A percentile compares a stretch with the other conserved stretches of the same genome.
These are phyloP conservation scores for Eulemur rubriventer DNA, from an alignment of 2,797 vertebrate genomes.

Conservation along the genomic window DNA sequence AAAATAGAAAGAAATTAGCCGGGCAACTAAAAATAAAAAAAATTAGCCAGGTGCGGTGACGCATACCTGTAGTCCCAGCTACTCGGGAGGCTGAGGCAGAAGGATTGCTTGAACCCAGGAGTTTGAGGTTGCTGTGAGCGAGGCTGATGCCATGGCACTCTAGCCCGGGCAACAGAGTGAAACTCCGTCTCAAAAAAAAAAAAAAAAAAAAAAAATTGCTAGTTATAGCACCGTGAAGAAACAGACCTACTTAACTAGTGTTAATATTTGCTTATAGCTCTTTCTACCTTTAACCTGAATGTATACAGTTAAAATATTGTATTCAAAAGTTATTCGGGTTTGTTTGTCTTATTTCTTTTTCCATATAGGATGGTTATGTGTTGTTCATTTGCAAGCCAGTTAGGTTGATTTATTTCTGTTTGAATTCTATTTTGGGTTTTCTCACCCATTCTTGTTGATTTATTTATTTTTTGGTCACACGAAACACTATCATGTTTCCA, in stretches of 20 bases:
- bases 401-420: not conserved
- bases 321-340: not conserved
- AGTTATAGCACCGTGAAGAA: not conserved
- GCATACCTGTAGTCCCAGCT: no score
- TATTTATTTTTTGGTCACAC: not conserved
- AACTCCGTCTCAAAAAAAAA: no score
- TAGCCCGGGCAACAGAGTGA: no score
- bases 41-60: no score
- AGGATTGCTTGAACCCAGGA: no score
- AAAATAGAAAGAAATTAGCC: no score
- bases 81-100: no score
- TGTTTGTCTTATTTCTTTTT: not conserved
- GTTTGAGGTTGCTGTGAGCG: no score
- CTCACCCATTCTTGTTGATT: not conserved
- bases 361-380: not conserved
- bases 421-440: not conserved
- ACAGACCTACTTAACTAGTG: not conserved
- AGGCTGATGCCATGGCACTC: no score
- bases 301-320: not conserved
- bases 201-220: not conserved
- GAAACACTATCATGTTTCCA: not conserved
- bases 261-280: not conserved
- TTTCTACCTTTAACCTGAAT: not conserved
- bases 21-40: no score
- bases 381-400: slow-evolving; percentile 13